phyloP scores from a whole-genome alignment of 1,140 invertebrate genomes.

The Fopius arisanus region DNA sequence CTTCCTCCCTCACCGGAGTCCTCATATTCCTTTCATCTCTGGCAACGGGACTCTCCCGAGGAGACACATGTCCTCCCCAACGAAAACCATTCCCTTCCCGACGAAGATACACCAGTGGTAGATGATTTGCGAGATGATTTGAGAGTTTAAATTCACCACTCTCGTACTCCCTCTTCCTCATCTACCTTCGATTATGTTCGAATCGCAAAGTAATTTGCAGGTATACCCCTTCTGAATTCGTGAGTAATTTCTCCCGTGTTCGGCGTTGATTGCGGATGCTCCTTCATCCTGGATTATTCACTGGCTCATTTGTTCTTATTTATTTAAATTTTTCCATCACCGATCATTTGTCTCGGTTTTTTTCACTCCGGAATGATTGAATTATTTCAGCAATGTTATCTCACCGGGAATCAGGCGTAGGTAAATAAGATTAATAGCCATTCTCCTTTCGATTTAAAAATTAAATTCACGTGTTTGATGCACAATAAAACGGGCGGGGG shows the following conservation, averaged over 20 bases:
- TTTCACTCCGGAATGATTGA: slow-evolving; percentile 1
- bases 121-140: not conserved
- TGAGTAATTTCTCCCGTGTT: not conserved
- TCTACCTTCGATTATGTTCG: not conserved
- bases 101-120: not conserved
- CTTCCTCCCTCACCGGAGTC: not conserved
- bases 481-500: too few relatives aligned
- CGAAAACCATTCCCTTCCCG: too few relatives aligned
- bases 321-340: too few relatives aligned
- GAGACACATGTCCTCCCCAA: not conserved
- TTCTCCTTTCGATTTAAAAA: not conserved
- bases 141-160: not conserved
- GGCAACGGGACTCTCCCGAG: slow-evolving; percentile 9
- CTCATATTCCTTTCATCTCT: not conserved
- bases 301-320: too few relatives aligned
- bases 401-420: not conserved
- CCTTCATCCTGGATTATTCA: not conserved
- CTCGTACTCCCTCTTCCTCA: not conserved
- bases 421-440: not conserved
- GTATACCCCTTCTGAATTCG: not conserved
- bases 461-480: not conserved
- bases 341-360: not conserved
- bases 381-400: slow-evolving; percentile 15
- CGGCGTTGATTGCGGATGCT: not conserved
- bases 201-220: not conserved